Percentiles rank a stretch among this genome's conserved stretches.
Evolutionary conservation across 1,140 invertebrate species (phyloP).

Genomic region (Pectinophora gossypiella): DNA sequence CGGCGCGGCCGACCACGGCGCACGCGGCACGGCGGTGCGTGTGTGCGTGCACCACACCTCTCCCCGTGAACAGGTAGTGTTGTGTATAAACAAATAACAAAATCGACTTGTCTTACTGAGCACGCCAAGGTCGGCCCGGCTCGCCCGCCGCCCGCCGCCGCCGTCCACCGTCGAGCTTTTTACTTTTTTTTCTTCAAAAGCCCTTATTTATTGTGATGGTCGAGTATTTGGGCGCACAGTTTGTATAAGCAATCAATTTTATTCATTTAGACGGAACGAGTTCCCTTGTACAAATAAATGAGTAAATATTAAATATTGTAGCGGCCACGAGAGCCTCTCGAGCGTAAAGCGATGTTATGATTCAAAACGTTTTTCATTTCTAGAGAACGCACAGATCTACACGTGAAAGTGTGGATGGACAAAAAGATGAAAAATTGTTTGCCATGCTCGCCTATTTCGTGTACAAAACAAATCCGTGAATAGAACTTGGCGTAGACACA

Average conservation of each 20-base stretch:
- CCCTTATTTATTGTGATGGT: slow-evolving; percentile 71
- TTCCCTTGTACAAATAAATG: slow-evolving; percentile 69
- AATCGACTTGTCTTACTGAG: slow-evolving; percentile 69
- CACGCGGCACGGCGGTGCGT: slow-evolving; percentile 11
- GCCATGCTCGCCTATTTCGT: not conserved
- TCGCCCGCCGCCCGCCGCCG: slow-evolving; percentile 31
- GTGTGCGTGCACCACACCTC: slow-evolving; percentile 39
- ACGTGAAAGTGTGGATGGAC: slow-evolving; percentile 18
- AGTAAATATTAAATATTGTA: slow-evolving; percentile 56
- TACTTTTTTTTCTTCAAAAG: slow-evolving; percentile 60
- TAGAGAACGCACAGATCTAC: slow-evolving; percentile 10
- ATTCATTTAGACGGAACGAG: slow-evolving; percentile 72
- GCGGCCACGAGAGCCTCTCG: slow-evolving; percentile 24
- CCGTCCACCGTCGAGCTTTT: slow-evolving; percentile 42
- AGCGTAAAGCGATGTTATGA: slow-evolving; percentile 32
- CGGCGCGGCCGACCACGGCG: slow-evolving; percentile 4
- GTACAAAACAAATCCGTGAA: slow-evolving; percentile 1
- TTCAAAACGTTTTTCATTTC: slow-evolving; percentile 34
- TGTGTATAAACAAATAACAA: slow-evolving; percentile 74
- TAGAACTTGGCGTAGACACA: not conserved
- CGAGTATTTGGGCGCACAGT: slow-evolving; percentile 72
- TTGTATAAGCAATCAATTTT: slow-evolving; percentile 76
- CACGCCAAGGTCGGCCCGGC: slow-evolving; percentile 55
- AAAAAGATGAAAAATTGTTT: not conserved
- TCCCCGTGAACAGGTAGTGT: slow-evolving; percentile 64